These are phyloP conservation scores for Pilophorus perplexus DNA, from an alignment of 2,888 invertebrate genomes.

Conservation along the genomic window DNA sequence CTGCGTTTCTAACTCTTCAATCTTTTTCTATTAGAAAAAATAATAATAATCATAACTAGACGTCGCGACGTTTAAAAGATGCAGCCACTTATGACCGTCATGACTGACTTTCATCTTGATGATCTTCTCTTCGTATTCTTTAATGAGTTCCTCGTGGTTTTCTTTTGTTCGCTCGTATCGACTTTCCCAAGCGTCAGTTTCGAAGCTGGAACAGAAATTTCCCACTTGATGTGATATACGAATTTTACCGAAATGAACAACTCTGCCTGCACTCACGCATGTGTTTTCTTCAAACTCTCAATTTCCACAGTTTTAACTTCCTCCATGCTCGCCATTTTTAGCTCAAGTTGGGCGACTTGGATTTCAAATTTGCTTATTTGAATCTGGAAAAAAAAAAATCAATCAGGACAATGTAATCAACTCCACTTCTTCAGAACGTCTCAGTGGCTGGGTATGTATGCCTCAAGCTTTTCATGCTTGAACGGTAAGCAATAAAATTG, in stretches of 20 bases:
- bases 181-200: constrained; percentile 42
- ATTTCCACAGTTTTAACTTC: constrained; percentile 44
- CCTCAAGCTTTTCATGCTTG: no score
- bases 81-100: no score
- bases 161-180: constrained; percentile 42
- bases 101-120: constrained; percentile 44
- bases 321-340: constrained; percentile 43
- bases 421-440: no score
- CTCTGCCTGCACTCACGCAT: constrained; percentile 32
- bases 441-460: no score
- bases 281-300: constrained; percentile 43
- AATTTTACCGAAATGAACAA: neutral
- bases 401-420: no score
- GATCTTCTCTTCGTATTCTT: constrained; percentile 45
- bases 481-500: no score
- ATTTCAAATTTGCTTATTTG: constrained; percentile 42
- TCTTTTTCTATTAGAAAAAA: constrained; percentile 40
- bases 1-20: constrained; percentile 37
- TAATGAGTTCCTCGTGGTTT: constrained; percentile 37
- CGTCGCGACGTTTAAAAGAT: no score
- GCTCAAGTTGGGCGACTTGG: constrained; percentile 42
- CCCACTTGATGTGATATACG: neutral
- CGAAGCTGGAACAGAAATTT: constrained; percentile 33
- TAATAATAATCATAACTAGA: neutral
- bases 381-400: constrained; percentile 33